Evolutionary conservation across 2,888 invertebrate species (phyloP).

Genomic region (Cheilosia pagana): DNA sequence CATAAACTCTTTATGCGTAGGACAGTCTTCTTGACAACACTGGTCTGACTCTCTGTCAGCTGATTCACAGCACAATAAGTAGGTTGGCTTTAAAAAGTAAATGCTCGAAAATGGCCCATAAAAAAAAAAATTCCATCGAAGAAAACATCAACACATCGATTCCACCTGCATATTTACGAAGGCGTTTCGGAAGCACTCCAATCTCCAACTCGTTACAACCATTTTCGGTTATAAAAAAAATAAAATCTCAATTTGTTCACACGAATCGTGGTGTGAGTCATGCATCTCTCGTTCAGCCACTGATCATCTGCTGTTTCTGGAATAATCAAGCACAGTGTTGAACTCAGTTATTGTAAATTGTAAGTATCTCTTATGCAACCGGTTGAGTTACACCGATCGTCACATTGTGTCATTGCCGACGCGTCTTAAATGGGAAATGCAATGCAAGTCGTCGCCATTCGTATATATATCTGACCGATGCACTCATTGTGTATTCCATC

Average conservation of each 20-base stretch:
- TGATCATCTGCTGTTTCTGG: constrained; percentile 52
- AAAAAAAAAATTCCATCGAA: constrained; percentile 47
- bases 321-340: constrained; percentile 41
- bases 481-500: constrained; percentile 55
- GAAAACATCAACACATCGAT: constrained; percentile 12
- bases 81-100: constrained; percentile 22
- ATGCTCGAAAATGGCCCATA: constrained; percentile 20
- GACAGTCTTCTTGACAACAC: constrained; percentile 6
- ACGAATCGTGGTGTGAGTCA: constrained; percentile 38
- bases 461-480: constrained; percentile 35
- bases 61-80: constrained; percentile 52
- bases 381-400: constrained; percentile 31
- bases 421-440: constrained; percentile 45
- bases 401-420: neutral
- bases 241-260: constrained; percentile 25
- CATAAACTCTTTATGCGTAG: constrained; percentile 45
- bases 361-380: constrained; percentile 44
- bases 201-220: constrained; percentile 47
- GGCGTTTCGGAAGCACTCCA: constrained; percentile 67
- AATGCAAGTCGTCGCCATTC: constrained; percentile 12
- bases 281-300: constrained; percentile 6
- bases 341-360: neutral
- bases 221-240: constrained; percentile 35
- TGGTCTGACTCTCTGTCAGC: neutral
- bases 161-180: constrained; percentile 16